Evolutionary conservation across 2,888 invertebrate species (phyloP).

Genomic region (Drosophila merina): DNA sequence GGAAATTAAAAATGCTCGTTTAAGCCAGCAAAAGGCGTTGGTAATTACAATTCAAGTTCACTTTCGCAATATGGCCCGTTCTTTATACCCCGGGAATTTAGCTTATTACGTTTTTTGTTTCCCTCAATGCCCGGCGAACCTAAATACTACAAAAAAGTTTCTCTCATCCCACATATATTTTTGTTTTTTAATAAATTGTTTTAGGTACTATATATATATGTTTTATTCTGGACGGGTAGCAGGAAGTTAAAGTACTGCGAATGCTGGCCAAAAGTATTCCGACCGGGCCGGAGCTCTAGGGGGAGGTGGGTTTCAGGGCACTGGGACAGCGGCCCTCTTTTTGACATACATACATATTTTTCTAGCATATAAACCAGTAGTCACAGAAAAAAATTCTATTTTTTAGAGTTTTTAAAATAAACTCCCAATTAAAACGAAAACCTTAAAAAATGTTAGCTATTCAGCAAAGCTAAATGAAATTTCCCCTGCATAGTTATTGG

Average conservation of each 20-base stretch:
- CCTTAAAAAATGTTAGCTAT: no score
- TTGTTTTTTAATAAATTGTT: constrained; percentile 75
- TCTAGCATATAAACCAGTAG: constrained; percentile 13
- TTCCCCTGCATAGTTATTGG: background rate
- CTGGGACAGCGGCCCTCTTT: constrained; percentile 56
- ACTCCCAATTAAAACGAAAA: no score
- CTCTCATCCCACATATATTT: constrained; percentile 10
- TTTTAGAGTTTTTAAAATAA: no score
- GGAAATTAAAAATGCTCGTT: constrained; percentile 59
- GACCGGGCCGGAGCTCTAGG: constrained; percentile 36
- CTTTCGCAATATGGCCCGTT: constrained; percentile 34
- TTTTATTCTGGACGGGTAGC: constrained; percentile 1
- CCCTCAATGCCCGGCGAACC: constrained; percentile 4
- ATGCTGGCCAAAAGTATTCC: constrained; percentile 65
- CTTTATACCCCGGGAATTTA: constrained; percentile 24
- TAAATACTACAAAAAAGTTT: background rate
- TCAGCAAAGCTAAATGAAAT: no score
- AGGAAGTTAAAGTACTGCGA: constrained; percentile 34
- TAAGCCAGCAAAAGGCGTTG: constrained; percentile 54
- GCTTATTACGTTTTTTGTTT: constrained; percentile 50
- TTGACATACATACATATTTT: constrained; percentile 65
- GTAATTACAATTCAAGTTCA: constrained; percentile 77
- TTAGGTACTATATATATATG: constrained; percentile 56
- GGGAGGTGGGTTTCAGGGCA: constrained; percentile 11
- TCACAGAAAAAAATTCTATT: constrained; percentile 1